Base-by-base conservation (phyloP, 92 coral and sea anemone species). In the Pocillopora meandrina region DNA sequence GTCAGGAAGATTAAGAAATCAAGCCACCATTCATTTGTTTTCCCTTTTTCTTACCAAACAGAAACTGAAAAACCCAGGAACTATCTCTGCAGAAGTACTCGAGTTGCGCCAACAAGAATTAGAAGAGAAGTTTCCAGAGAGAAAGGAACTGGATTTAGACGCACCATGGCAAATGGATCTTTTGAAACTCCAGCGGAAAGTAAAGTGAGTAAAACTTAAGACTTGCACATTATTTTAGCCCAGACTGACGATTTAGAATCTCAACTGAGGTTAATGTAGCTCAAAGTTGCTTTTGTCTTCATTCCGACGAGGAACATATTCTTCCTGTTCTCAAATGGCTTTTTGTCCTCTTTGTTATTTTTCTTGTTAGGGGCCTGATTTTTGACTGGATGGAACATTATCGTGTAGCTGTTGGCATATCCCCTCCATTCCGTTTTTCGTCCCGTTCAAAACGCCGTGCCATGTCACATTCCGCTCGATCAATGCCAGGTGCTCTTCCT, bases 321-420 rank as follows among this genome's bases (percentile, higher is more conserved):
- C 42, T 56, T 34, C 4, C 18, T 14, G 15, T 69, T 10, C 74
- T 68, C 42, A 4, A 13, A 5, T 1, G 42, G 16, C 77, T 12
- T 49, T 73, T 1, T 73, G 52, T n/a, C 57, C 35, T 56, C 13
- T 14, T 15, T 72, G 21, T 2, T 57, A 16, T 33, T 17, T 33
- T 7, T 9, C 1, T 1, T 2, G 14, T 36, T 73, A 96, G 99
- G 85, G 92, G 89, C 71, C 78, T 96, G 55, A 93, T 93, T 20
- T 96, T 77, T 77, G 99, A 96, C 19, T 96, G 99, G 99, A 96
- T 96, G 99, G 98, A 96, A 16, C 93, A 93, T 34, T 96, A 96
- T 74, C 94, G 99, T 42, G 87, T 92, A 58, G 90, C 98, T 56
- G 98, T 93, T 35, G 99, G 99, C 2, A 96, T 94, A 9, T 82